Base-by-base conservation (phyloP, 1,140 invertebrate species). In the Tetramorium parvispinum region DNA sequence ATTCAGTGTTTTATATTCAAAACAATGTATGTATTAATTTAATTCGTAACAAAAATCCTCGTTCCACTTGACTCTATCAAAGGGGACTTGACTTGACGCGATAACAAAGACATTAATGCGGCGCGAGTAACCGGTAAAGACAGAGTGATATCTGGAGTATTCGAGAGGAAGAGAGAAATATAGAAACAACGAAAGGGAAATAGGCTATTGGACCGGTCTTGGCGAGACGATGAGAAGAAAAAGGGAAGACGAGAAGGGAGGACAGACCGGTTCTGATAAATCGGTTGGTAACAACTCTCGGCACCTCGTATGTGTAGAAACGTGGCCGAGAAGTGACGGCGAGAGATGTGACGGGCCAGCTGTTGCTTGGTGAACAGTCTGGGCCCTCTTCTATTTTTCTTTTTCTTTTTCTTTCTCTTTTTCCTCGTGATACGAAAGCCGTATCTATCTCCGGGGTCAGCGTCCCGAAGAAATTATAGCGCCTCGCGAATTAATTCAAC, bases 201-300 rank as follows among this genome's bases (percentile, higher is more conserved):
- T 81, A 71, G 63, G 71, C 81, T 85, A 59, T 61, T 75, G 65
- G 68, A 88, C 87, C 89, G 76, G 88, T 90, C 76, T 59, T 63
- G 63, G 46, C 63, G 46, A n/a, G 40, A 21, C 63, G 49, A 43
- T 3, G 61, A 21, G 7, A 57, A 37, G 61, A 46, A 89, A 85
- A 89, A 85, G 76, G 78, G 77, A 83, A 21, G 53, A 77, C 21
- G 18, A 76, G 16, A 27, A 70, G 53, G 43, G 24, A 75, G 68
- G 40, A 78, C 77, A 87, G 86, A 89, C 91, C 92, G 90, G 90
- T 91, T 85, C 88, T 89, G 90, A 92, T 92, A 92, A 92, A 91
- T 92, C 90, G 90, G 91, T 88, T 91, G 86, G 91, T 89, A 92
- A 92, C 92, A 92, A 92, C 91, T 85, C 87, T 63, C 63, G 78